Conservation (phyloP, 2,113 vertebrate genomes). For the Podarcis muralis region DNA sequence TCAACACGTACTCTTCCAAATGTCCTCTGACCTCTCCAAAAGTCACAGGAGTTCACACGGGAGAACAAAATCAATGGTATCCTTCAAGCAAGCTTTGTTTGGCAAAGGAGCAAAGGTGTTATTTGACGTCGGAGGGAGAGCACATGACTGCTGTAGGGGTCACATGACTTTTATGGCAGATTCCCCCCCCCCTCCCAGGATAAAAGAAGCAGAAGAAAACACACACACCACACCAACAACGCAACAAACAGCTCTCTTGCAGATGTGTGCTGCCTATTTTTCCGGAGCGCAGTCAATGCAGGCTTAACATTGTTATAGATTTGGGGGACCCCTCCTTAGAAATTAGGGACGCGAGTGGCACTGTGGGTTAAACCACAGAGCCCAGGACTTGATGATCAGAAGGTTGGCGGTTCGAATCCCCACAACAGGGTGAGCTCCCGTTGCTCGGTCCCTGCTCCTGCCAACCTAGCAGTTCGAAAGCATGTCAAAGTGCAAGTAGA, state of each 20-base stretch:
- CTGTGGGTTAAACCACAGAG: too few species aligned
- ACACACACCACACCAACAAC: too few species aligned
- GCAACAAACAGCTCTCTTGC: not conserved
- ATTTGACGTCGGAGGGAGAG: not conserved
- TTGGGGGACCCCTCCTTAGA: too few species aligned
- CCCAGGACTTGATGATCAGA: too few species aligned
- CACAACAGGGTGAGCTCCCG: too few species aligned
- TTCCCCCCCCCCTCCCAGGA: accelerated
- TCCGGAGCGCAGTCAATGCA: not conserved
- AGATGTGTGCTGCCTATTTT: not conserved
- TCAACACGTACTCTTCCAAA: not conserved
- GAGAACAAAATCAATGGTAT: not conserved
- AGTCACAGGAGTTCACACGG: not conserved
- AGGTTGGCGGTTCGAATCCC: too few species aligned
- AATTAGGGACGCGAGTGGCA: too few species aligned
- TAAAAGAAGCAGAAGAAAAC: not conserved
- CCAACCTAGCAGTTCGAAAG: too few species aligned
- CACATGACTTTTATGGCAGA: not conserved
- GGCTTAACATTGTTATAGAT: too few species aligned
- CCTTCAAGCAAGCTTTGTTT: not conserved
- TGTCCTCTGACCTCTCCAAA: not conserved
- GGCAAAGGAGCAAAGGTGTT: not conserved
- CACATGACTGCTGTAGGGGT: not conserved
- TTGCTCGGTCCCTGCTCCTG: too few species aligned
- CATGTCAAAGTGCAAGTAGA: too few species aligned